Conservation (phyloP, 2,888 invertebrate species). For the Melieria omissa region DNA sequence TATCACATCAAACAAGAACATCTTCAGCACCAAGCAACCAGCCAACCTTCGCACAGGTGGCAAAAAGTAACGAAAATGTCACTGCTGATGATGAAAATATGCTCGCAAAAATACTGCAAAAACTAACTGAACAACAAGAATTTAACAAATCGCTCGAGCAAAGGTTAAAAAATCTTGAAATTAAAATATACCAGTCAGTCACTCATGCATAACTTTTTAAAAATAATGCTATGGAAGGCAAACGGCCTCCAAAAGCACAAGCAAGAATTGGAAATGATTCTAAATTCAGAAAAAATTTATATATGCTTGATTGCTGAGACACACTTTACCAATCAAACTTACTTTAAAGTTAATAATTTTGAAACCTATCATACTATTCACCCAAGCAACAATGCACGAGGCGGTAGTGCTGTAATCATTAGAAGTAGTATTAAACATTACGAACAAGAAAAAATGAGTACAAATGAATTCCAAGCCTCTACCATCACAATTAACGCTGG, state of each 20-base stretch:
- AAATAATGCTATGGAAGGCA: neutral
- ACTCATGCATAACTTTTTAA: too few species aligned
- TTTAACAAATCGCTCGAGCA: neutral
- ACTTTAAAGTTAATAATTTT: slow-evolving; percentile 1
- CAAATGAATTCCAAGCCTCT: neutral
- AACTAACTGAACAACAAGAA: neutral
- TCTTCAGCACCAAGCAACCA: too few species aligned
- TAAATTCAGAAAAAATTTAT: neutral
- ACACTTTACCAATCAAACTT: neutral
- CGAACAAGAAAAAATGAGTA: neutral
- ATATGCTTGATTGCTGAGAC: neutral
- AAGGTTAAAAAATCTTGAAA: too few species aligned
- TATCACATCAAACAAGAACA: too few species aligned
- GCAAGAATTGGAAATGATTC: neutral
- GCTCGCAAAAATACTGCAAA: neutral
- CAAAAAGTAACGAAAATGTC: too few species aligned
- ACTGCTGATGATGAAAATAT: neutral
- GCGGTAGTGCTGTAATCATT: neutral
- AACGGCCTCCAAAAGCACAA: neutral
- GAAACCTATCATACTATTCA: neutral
- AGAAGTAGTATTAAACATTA: too few species aligned
- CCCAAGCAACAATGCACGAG: neutral
- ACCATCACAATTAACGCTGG: neutral
- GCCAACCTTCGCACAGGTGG: too few species aligned
- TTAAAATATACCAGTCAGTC: too few species aligned